Evolutionary conservation across 2,888 invertebrate genomes (phyloP).

Genomic region (Hymenopus coronatus): DNA sequence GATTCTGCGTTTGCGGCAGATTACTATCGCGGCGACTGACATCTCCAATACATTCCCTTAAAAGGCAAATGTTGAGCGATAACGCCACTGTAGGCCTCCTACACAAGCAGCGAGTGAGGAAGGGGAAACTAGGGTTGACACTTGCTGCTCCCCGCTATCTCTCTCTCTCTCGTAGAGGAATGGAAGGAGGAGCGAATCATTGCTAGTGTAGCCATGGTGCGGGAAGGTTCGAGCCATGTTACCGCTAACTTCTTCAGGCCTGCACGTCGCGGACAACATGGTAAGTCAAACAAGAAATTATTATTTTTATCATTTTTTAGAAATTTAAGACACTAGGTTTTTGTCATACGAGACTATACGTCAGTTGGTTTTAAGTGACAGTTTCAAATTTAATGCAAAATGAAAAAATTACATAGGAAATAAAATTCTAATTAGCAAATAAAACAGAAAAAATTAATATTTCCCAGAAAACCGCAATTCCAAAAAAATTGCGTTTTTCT

Average conservation of each 20-base stretch:
- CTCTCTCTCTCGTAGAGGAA: not conserved
- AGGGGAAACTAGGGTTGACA: not conserved
- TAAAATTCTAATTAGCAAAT: too few relatives aligned
- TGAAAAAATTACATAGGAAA: too few relatives aligned
- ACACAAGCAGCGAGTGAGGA: not conserved
- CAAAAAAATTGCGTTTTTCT: too few relatives aligned
- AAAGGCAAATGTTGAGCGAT: not conserved
- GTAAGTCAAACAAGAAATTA: not conserved
- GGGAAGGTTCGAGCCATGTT: not conserved
- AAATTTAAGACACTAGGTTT: too few relatives aligned
- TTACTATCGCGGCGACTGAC: too few relatives aligned
- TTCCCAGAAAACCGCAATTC: too few relatives aligned
- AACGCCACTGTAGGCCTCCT: not conserved
- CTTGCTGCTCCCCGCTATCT: not conserved
- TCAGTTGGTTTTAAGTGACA: too few relatives aligned
- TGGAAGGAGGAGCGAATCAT: not conserved
- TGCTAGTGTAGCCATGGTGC: not conserved
- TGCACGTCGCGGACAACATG: not conserved
- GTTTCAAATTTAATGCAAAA: too few relatives aligned
- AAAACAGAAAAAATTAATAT: too few relatives aligned
- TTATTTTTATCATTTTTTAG: not conserved
- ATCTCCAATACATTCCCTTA: not conserved
- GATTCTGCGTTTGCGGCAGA: too few relatives aligned
- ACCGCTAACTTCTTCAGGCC: not conserved
- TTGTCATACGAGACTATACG: too few relatives aligned